Percentiles rank a stretch among this genome's conserved stretches.
Conservation (phyloP, 2,797 vertebrate genomes). For the Catharus ustulatus region DNA sequence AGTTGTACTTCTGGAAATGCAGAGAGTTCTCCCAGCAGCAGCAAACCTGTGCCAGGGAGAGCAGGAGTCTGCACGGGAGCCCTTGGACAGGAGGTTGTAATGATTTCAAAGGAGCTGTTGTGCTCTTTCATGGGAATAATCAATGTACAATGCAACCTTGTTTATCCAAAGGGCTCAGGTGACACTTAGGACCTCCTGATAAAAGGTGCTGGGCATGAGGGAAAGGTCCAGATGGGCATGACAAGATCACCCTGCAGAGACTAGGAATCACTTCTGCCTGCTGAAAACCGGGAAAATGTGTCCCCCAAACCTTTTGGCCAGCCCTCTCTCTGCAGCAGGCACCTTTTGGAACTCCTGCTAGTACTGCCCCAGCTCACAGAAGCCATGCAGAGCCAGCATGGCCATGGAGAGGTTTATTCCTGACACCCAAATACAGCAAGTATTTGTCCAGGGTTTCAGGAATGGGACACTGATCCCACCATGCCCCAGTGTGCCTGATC, state of each 20-base stretch:
- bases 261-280: neutral
- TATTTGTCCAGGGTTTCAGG: neutral
- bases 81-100: neutral
- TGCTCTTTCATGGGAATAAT: slow-evolving; percentile 50
- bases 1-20: neutral
- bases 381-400: neutral
- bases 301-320: neutral
- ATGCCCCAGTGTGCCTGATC: accelerated
- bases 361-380: neutral
- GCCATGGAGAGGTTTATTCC: neutral
- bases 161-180: slow-evolving; percentile 59
- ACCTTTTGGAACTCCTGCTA: neutral
- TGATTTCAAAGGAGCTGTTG: slow-evolving; percentile 50
- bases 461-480: neutral
- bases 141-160: slow-evolving; percentile 33
- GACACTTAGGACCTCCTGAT: slow-evolving; percentile 20
- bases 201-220: slow-evolving; percentile 12
- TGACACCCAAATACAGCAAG: neutral
- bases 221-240: neutral
- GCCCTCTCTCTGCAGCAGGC: neutral
- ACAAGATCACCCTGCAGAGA: neutral
- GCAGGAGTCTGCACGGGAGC: neutral
- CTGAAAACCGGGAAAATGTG: neutral
- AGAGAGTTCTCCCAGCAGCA: neutral
- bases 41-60: neutral